These are phyloP conservation scores for Ahaetulla prasina DNA, from an alignment of 2,113 vertebrate genomes.

Conservation along the genomic window DNA sequence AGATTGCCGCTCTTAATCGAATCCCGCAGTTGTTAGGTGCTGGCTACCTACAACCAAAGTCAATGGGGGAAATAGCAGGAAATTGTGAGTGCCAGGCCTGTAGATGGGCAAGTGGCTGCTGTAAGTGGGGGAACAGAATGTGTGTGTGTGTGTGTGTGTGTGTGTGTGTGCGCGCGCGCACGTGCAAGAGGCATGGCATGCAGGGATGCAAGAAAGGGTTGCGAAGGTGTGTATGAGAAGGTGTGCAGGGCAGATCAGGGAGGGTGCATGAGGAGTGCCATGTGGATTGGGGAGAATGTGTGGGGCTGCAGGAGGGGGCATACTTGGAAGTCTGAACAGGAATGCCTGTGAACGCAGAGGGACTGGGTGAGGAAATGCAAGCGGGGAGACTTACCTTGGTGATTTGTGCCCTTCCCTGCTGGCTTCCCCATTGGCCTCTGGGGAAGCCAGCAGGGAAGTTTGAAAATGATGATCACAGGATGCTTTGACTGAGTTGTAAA, in stretches of 20 bases:
- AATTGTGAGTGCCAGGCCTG: not conserved
- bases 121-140: not conserved
- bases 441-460: not conserved
- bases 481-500: not conserved
- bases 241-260: not conserved
- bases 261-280: not conserved
- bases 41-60: not conserved
- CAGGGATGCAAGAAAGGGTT: not conserved
- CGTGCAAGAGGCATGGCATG: not conserved
- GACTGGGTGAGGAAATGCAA: not conserved
- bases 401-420: not conserved
- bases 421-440: not conserved
- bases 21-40: not conserved
- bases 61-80: not conserved
- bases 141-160: too few relatives aligned
- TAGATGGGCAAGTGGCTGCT: not conserved
- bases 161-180: too few relatives aligned
- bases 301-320: not conserved
- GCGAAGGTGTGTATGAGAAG: not conserved
- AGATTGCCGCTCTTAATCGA: not conserved
- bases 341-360: not conserved
- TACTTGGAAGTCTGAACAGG: not conserved
- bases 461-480: not conserved
- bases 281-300: too few relatives aligned
- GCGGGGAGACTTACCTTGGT: not conserved